phyloP scores from a whole-genome alignment of 2,888 invertebrate genomes.

The Tipula unca region DNA sequence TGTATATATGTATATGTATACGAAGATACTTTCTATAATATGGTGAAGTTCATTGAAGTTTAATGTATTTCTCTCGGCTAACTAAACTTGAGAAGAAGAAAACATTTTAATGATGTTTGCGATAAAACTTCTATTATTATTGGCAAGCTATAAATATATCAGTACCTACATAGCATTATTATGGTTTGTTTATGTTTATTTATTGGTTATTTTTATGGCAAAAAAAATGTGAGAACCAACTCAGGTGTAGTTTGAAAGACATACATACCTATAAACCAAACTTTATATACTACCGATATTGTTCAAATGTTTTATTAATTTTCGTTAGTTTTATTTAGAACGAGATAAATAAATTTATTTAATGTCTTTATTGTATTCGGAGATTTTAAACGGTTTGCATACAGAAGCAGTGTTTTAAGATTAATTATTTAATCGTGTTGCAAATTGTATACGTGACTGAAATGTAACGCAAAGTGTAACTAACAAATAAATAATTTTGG shows the following conservation, averaged over 20 bases:
- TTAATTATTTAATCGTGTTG: neutral
- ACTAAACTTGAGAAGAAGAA: neutral
- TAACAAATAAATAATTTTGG: neutral
- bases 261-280: neutral
- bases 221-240: neutral
- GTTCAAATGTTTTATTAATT: neutral
- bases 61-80: neutral
- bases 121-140: neutral
- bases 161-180: neutral
- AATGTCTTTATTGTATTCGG: neutral
- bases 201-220: conserved; percentile 4
- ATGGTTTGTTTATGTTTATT: neutral
- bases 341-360: neutral
- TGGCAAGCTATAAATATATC: neutral
- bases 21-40: too few relatives aligned
- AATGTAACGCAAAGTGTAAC: neutral
- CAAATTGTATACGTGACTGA: neutral
- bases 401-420: neutral
- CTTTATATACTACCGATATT: neutral
- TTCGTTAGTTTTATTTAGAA: neutral
- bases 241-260: neutral
- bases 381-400: neutral
- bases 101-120: neutral
- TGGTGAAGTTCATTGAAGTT: neutral
- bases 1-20: too few relatives aligned